Conservation (phyloP, 2,113 vertebrate species). For the Columbina picui region DNA sequence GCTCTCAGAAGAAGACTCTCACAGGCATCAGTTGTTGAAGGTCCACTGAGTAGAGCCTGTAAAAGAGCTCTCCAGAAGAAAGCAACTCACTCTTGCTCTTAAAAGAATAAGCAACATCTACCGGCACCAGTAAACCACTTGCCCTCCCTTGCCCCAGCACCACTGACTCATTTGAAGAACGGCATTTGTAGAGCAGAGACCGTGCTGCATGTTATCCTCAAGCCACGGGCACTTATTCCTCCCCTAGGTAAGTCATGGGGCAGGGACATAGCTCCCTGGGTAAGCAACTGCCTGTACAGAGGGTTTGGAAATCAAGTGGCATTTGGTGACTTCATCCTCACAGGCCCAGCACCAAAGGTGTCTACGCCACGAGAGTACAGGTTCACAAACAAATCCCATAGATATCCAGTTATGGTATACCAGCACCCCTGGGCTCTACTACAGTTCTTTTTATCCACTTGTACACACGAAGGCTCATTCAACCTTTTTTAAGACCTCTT, state of each 20-base stretch:
- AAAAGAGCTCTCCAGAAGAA: background rate
- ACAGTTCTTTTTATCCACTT: background rate
- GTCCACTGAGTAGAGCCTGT: background rate
- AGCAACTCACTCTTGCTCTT: background rate
- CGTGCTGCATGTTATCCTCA: accelerated
- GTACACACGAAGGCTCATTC: background rate
- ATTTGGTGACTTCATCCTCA: background rate
- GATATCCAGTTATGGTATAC: background rate
- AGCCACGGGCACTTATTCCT: background rate
- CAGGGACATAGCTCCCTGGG: background rate
- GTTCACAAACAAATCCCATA: background rate
- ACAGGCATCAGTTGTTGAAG: background rate
- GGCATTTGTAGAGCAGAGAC: background rate
- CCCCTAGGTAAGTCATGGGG: background rate
- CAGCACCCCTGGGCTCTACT: background rate
- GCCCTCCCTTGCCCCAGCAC: background rate
- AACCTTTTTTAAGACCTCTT: constrained; percentile 9
- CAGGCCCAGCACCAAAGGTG: background rate
- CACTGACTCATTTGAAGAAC: accelerated
- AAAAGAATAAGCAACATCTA: background rate
- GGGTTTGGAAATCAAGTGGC: background rate
- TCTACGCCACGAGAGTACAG: background rate
- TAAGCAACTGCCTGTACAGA: background rate
- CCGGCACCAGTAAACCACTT: background rate
- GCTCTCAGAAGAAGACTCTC: background rate